A percentile compares a stretch with the other conserved stretches of the same genome.
These are phyloP conservation scores for Labia minor DNA, from an alignment of 2,888 invertebrate genomes.

Conservation along the genomic window DNA sequence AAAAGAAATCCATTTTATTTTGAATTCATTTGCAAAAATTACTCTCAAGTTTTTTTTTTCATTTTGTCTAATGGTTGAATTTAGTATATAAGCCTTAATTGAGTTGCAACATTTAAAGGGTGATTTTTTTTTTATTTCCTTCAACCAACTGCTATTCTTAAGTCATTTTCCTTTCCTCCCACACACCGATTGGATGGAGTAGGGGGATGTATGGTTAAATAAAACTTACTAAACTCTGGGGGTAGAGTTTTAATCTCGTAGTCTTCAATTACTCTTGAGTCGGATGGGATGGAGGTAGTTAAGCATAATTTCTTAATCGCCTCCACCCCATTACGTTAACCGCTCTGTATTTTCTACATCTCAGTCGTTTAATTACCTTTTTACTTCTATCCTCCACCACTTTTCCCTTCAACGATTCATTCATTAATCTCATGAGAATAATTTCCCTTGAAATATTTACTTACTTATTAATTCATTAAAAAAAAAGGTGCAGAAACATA, in stretches of 20 bases:
- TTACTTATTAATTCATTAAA: background rate
- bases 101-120: no score
- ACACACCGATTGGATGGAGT: no score
- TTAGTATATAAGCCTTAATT: no score
- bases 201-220: background rate
- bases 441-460: background rate
- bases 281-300: background rate
- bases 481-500: background rate
- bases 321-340: background rate
- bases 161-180: background rate
- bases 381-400: background rate
- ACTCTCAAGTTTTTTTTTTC: no score
- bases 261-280: background rate
- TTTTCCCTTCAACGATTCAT: background rate
- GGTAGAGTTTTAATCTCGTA: background rate
- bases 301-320: background rate
- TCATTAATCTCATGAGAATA: background rate
- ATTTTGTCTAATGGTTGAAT: no score
- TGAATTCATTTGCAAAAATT: no score
- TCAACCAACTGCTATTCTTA: background rate
- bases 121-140: no score
- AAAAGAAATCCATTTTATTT: no score
- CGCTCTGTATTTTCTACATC: background rate
- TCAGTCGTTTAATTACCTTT: background rate
- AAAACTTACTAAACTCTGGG: background rate